phyloP scores from a whole-genome alignment of 2,113 vertebrate species.

The Emydura subglobosa region DNA sequence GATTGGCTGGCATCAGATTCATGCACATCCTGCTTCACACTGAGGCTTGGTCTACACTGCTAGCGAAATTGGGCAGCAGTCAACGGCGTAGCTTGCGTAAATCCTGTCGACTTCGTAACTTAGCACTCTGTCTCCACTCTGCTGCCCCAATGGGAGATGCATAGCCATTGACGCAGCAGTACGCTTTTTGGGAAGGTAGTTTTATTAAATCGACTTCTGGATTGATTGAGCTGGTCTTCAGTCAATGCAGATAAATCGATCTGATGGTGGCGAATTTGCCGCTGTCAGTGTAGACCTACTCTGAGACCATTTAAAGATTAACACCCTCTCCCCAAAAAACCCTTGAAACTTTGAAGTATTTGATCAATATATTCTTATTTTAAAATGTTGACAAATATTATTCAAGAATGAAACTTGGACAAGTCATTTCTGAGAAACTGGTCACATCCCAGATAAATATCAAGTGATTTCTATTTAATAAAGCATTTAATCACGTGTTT shows the following conservation, averaged over 20 bases:
- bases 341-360: background rate
- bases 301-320: background rate
- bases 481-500: background rate
- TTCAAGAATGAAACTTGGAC: background rate
- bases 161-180: too few species aligned
- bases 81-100: too few species aligned
- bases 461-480: background rate
- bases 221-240: too few species aligned
- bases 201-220: too few species aligned
- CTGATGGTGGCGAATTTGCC: too few species aligned
- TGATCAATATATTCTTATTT: background rate
- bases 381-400: background rate
- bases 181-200: too few species aligned
- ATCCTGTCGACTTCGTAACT: too few species aligned
- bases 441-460: background rate
- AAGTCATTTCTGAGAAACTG: background rate
- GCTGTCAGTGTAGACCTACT: too few species aligned
- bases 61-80: too few species aligned
- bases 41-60: background rate
- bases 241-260: too few species aligned
- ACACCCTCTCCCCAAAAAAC: background rate
- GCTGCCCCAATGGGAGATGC: too few species aligned
- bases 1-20: background rate
- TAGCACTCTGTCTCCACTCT: too few species aligned
- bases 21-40: background rate